Evolutionary conservation across 2,113 vertebrate genomes (phyloP), one percentile per base, ranked within the genome.

Genomic region (Ailuropoda melanoleuca): DNA sequence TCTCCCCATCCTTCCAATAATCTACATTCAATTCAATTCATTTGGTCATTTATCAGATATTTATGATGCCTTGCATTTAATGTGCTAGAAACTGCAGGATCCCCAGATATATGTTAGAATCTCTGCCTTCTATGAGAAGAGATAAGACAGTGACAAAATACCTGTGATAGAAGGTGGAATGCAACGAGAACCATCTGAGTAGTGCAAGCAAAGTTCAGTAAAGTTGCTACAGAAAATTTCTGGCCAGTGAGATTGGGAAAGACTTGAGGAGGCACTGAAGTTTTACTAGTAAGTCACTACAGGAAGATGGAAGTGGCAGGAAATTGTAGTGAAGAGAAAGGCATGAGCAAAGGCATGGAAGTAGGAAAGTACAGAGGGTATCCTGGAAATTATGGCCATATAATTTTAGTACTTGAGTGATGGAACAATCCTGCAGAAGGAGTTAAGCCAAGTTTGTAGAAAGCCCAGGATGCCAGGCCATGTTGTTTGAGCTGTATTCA

Each of bases 1-100:
- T 83, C 62, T 93, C 34, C 31, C 50, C 11, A 11, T 95, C 92
- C 86, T 90, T 46, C 80, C 87, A 88, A 75, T 93, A 91, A 95
- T 77, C 88, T 70, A 60, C 82, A 94, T 94, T 93, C 64, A 97
- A 93, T 97, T 88, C 34, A 89, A 34, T 94, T 77, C 74, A 94
- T 90, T 89, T 60, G 84, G 34, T 46, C 80, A 93, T 90, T 92
- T 86, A 96, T 97, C 94, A 92, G 78, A 95, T 94, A 90, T 96
- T 97, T 93, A 87, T 95, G 81, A 95, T 90, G 55, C 37, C 37
- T 43, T 64, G 13, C 12, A 93, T 93, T 90, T n/a, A 87, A 6
- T 90, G 56, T 95, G 34, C 18, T 80, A 21, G 29, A 75, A 80
- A 74, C 56, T 60, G 80, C 19, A 58, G 21, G 29, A 97, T 80